Evolutionary conservation across 2,797 vertebrate species (phyloP).

Genomic region (Lagorchestes hirsutus): DNA sequence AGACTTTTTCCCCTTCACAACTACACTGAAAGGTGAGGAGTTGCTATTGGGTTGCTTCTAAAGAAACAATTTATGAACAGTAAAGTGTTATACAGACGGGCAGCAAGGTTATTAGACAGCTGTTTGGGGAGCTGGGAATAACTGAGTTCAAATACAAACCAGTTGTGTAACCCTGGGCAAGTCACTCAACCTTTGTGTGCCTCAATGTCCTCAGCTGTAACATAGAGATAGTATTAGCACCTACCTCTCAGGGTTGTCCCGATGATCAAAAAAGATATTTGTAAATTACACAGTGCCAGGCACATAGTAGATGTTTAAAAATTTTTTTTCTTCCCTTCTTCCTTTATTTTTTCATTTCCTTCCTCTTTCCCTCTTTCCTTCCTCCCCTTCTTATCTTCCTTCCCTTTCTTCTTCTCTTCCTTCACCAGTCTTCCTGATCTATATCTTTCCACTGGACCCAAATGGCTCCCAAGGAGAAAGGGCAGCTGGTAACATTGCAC

Average conservation of each 20-base stretch:
- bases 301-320: not conserved
- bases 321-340: too few species aligned
- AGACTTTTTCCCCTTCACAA: not conserved
- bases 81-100: not conserved
- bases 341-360: too few species aligned
- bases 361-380: rapidly evolving
- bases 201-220: not conserved
- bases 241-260: not conserved
- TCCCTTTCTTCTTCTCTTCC: rapidly evolving
- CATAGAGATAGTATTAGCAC: not conserved
- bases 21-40: not conserved
- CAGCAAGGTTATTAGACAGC: not conserved
- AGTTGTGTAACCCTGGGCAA: not conserved
- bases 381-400: too few species aligned
- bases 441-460: too few species aligned
- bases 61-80: not conserved
- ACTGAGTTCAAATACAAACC: not conserved
- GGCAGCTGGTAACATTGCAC: too few species aligned
- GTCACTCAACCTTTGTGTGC: not conserved
- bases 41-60: not conserved
- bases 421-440: not conserved
- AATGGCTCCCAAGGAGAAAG: too few species aligned
- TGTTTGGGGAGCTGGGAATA: not conserved
- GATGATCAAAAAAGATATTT: not conserved
- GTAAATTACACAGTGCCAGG: not conserved